Base-by-base conservation (phyloP, 2,797 vertebrate species). In the Semaprochilodus insignis region DNA sequence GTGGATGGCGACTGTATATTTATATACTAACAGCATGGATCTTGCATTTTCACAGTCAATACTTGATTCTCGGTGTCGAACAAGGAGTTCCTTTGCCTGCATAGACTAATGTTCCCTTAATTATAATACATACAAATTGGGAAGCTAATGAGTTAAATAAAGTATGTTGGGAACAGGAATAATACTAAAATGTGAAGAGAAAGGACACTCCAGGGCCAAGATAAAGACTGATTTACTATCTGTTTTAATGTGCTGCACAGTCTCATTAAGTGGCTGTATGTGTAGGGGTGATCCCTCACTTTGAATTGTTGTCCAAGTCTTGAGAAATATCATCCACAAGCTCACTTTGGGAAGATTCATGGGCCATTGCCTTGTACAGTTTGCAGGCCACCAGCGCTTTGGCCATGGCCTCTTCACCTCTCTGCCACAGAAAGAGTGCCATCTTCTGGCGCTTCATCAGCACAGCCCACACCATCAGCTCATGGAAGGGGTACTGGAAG, bases 251-350 rank as follows among this genome's bases (percentile, higher is more conserved):
- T 25, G 23, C 21, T n/a, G 67, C 8, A 44, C 19, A 17, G 15
- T 25, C 27, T 63, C 6, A 63, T 17, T 31, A 19, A 10, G 31
- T 66, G 31, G 31, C 17, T 21, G 15, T 36, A 21, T 48, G 44
- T 63, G 23, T 31, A 13, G 14, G 25, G 2, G 10, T 19, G 17
- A 65, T 21, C 34, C 4, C 97, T 94, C 57, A 99, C 98, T 97
- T 99, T 36, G 98, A 99, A 88, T 98, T 98, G 94, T 97, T 99
- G 91, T 99, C 98, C 93, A 99, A 91, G 77, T 99, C 97, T 88
- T 99, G 97, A 65, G 97, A 99, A 90, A 99, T 97, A 90, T 99
- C 98, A 0, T 99, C 98, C 85, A 99, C 97, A 86, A 99, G 93
- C 78, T 99, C 97, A 6, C 97, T 99, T 91, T 97, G 96, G 0